A percentile compares a stretch with the other conserved stretches of the same genome.
phyloP scores from a whole-genome alignment of 2,797 vertebrate genomes.

The Liparis tanakae region DNA sequence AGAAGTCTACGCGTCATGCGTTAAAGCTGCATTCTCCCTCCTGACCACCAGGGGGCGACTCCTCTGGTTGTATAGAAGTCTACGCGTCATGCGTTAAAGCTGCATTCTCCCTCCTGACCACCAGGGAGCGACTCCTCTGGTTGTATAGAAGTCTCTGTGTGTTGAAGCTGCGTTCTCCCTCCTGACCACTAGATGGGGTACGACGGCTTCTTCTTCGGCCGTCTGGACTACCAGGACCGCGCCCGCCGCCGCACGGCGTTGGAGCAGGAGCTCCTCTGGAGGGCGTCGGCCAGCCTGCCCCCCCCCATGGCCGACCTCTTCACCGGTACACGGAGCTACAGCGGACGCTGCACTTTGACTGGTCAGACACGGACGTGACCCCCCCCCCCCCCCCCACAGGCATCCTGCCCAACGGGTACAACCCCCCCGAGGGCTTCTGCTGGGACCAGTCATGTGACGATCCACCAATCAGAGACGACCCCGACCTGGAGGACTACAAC shows the following conservation, averaged over 20 bases:
- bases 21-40: background rate
- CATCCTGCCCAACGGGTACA: constrained; percentile 90
- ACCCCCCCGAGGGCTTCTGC: constrained; percentile 88
- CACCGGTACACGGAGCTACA: constrained; percentile 79
- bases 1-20: too few species aligned
- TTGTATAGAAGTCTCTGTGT: background rate
- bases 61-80: too few species aligned
- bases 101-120: too few species aligned
- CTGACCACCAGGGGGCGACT: too few species aligned
- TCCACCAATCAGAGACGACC: constrained; percentile 87
- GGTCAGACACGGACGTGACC: too few species aligned
- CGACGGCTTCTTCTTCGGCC: constrained; percentile 92
- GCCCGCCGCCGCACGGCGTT: constrained; percentile 47
- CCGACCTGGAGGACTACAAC: constrained; percentile 88
- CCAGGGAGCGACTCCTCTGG: too few species aligned
- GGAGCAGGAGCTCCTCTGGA: constrained; percentile 92
- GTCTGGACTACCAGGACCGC: constrained; percentile 93
- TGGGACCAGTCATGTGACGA: constrained; percentile 90
- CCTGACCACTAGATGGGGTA: constrained; percentile 88
- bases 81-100: too few species aligned
- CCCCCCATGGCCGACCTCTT: constrained; percentile 89
- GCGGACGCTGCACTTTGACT: background rate
- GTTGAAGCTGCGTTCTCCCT: background rate
- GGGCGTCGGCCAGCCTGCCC: constrained; percentile 84
- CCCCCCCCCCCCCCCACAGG: constrained; percentile 70